Evolutionary conservation across 2,797 vertebrate genomes (phyloP).

Genomic region (Otus scops): DNA sequence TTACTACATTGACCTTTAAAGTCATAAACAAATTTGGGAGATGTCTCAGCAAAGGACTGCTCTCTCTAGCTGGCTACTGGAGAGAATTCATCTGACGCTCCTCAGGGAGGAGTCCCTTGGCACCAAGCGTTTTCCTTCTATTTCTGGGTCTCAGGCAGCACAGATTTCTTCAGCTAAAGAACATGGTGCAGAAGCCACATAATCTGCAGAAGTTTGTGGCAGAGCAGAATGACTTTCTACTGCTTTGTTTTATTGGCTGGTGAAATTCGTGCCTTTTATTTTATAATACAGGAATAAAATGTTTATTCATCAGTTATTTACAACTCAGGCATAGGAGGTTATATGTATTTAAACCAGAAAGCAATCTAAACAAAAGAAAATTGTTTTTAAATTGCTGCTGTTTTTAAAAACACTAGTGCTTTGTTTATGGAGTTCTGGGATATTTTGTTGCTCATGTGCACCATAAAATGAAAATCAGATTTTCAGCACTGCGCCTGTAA

Average conservation of each 20-base stretch:
- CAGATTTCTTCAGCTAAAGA: background rate
- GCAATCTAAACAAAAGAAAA: conserved; percentile 15
- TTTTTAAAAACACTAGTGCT: background rate
- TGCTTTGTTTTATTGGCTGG: background rate
- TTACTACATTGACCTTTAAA: background rate
- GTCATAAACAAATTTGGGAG: background rate
- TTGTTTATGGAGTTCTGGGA: conserved; percentile 22
- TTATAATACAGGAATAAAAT: background rate
- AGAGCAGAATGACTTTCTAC: background rate
- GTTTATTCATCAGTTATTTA: conserved; percentile 28
- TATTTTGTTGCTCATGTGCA: background rate
- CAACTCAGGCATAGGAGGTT: background rate
- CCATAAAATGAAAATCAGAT: conserved; percentile 17
- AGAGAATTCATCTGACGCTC: background rate
- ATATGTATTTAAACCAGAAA: conserved; percentile 34
- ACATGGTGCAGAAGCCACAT: background rate
- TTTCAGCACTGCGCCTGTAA: background rate
- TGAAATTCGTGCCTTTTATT: background rate
- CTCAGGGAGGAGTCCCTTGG: background rate
- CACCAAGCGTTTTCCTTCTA: background rate
- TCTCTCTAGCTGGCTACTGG: background rate
- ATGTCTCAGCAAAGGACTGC: background rate
- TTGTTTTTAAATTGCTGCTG: background rate
- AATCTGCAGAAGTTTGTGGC: background rate
- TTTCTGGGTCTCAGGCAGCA: background rate